phyloP scores from a whole-genome alignment of 2,888 invertebrate genomes.

The Eupithecia dodoneata region DNA sequence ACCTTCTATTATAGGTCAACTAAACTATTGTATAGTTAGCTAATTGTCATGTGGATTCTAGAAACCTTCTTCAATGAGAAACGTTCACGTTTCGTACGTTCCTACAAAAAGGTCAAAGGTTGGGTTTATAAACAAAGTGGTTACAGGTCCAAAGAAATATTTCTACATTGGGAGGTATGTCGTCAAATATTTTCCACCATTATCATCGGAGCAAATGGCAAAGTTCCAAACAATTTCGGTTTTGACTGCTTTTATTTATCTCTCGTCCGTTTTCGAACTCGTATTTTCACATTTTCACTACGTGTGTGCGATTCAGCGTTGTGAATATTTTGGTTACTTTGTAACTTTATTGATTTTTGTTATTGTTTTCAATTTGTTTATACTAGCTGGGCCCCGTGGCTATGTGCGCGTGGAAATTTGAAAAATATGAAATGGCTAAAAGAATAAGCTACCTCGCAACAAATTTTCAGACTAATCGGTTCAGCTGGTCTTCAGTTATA shows the following conservation, averaged over 20 bases:
- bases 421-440: too few species aligned
- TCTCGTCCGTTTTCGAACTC: not conserved
- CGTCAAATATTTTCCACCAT: too few species aligned
- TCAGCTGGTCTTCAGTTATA: too few species aligned
- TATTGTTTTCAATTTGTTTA: not conserved
- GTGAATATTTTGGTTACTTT: not conserved
- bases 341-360: not conserved
- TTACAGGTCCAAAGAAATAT: not conserved
- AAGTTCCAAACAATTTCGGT: not conserved
- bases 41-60: not conserved
- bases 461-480: too few species aligned
- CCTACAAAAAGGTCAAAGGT: not conserved
- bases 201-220: not conserved
- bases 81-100: not conserved
- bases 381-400: not conserved
- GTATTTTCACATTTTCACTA: not conserved
- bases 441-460: too few species aligned
- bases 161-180: too few species aligned
- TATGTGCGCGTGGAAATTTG: too few species aligned
- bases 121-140: not conserved
- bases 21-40: not conserved
- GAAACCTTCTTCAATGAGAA: not conserved
- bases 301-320: not conserved
- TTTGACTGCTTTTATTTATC: not conserved
- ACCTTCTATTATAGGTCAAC: too few species aligned